Base-by-base conservation (phyloP, 2,888 invertebrate species). In the Cephalotes varians region DNA sequence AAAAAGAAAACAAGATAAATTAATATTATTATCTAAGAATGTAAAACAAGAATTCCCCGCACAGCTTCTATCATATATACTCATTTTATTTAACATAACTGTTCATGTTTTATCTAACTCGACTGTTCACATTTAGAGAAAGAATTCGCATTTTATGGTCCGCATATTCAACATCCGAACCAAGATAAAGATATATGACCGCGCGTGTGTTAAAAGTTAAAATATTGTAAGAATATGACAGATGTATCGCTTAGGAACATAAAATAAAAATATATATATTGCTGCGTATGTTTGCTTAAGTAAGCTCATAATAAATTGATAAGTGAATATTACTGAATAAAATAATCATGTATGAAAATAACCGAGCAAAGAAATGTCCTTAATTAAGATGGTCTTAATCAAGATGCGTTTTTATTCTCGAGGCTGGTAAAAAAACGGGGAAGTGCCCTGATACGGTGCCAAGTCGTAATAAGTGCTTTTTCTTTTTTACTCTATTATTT, bases 161-260 rank as follows among this genome's bases (percentile, higher is more conserved):
- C 69, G 44, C 34, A 7, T 56, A n/a, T 37, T 49, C n/a, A 37
- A 28, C 64, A 56, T 7, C 25, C 18, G 25, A 71, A 56, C 34
- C 56, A 44, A 71, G 34, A 56, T 79, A 71, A 79, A 79, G 34
- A 79, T 44, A 54, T 54, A 77, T 18, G 6, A 71, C 44, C 6
- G 31, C 69, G 71, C 18, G 18, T 37, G 5, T 40, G 65, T 76
- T 67, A 37, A 62, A 40, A 25, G 25, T 21, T 71, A 44, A 77
- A 77, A 56, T 77, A 77, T 56, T 9, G 2, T 64, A 44, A 56
- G 71, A 44, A 31, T 71, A 34, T 25, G 15, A 40, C 44, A 56
- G 40, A n/a, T 10, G 44, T 9, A 28, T 10, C 2, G 34, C 21
- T 28, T 15, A 21, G 2, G 2, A 65, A 9, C 5, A 34, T 25